Evolutionary conservation across 2,113 vertebrate genomes (phyloP).

Genomic region (Origma solitaria): DNA sequence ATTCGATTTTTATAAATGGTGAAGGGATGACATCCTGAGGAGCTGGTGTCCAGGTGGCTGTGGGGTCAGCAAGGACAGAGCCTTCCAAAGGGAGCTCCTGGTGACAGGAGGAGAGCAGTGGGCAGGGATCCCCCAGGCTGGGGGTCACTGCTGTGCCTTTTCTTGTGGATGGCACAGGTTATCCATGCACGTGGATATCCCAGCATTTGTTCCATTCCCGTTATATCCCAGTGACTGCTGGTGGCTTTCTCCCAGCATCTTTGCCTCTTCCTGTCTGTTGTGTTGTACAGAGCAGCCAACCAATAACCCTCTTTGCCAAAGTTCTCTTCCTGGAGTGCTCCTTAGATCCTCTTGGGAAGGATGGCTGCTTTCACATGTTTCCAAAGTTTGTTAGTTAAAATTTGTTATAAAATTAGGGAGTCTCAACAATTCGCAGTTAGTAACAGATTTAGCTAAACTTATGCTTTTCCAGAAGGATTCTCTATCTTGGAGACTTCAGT

Average conservation of each 20-base stretch:
- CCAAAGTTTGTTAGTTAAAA: neutral
- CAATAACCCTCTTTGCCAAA: neutral
- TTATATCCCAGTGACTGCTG: neutral
- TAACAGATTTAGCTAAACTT: neutral
- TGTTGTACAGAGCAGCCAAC: neutral
- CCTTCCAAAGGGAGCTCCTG: neutral
- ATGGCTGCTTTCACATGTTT: neutral
- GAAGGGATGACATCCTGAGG: neutral
- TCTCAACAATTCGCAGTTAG: neutral
- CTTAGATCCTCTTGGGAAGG: neutral
- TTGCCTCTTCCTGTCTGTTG: neutral
- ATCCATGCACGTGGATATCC: accelerated
- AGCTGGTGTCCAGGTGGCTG: neutral
- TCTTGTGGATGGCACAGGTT: neutral
- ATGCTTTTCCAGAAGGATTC: no score
- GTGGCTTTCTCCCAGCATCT: neutral
- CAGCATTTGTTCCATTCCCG: neutral
- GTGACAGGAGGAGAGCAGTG: neutral
- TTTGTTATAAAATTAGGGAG: neutral
- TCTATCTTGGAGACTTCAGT: neutral
- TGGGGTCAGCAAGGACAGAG: neutral
- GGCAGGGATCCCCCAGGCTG: neutral
- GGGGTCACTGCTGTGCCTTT: neutral
- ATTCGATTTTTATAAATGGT: neutral
- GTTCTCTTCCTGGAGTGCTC: neutral